These are phyloP conservation scores for Galerucella calmariensis DNA, from an alignment of 2,888 invertebrate species.

Conservation along the genomic window DNA sequence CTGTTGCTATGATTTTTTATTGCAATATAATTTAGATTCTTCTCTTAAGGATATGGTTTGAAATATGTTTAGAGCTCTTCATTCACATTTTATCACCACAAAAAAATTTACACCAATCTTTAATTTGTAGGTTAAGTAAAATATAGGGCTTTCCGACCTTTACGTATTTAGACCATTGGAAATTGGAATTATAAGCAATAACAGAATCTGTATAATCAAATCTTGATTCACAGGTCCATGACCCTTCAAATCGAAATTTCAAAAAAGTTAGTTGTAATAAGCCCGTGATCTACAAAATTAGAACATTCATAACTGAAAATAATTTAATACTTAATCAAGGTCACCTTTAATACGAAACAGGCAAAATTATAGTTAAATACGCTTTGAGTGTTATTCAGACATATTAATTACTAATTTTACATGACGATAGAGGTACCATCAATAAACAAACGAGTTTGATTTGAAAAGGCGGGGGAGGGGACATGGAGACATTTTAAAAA, in stretches of 20 bases:
- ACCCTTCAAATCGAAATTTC: conserved; percentile 46
- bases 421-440: conserved; percentile 47
- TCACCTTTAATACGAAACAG: conserved; percentile 47
- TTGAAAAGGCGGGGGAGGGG: conserved; percentile 60
- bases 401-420: conserved; percentile 49
- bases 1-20: not conserved
- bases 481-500: conserved; percentile 50
- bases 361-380: conserved; percentile 40
- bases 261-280: conserved; percentile 25
- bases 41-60: not conserved
- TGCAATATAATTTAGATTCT: not conserved
- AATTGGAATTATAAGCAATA: not conserved
- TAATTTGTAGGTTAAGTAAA: conserved; percentile 17
- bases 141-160: conserved; percentile 7
- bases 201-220: conserved; percentile 11
- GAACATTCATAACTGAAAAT: conserved; percentile 45
- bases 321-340: conserved; percentile 49
- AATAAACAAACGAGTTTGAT: conserved; percentile 54
- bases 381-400: conserved; percentile 43
- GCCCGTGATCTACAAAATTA: conserved; percentile 42
- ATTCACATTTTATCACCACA: not conserved
- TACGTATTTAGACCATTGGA: not conserved
- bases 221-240: conserved; percentile 44
- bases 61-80: not conserved
- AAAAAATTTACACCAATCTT: conserved; percentile 2